A percentile compares a stretch with the other conserved stretches of the same genome.
Evolutionary conservation across 2,113 vertebrate genomes (phyloP).

Genomic region (Craseonycteris thonglongyai): DNA sequence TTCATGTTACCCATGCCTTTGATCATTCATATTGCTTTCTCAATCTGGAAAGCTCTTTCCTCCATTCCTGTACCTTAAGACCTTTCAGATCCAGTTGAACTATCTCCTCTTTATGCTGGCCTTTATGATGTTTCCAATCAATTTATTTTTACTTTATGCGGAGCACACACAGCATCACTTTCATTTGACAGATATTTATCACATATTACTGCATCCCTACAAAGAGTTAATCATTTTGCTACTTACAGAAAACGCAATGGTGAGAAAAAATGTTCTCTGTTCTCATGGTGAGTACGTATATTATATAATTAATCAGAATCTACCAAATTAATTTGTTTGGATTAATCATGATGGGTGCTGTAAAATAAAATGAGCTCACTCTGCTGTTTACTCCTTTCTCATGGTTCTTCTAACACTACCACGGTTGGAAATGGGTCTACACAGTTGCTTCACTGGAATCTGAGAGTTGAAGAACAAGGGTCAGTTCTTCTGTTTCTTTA

Average conservation of each 20-base stretch:
- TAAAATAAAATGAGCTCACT: neutral
- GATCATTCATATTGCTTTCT: neutral
- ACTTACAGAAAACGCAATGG: neutral
- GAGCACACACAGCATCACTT: neutral
- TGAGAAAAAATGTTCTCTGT: neutral
- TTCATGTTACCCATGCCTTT: neutral
- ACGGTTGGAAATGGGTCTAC: neutral
- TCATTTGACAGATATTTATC: neutral
- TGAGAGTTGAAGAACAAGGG: neutral
- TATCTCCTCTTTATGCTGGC: fast-evolving
- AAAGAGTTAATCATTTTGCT: neutral
- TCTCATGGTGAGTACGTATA: neutral
- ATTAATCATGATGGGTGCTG: neutral
- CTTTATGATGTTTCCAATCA: neutral
- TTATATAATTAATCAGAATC: neutral
- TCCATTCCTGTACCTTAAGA: neutral
- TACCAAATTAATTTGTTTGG: neutral
- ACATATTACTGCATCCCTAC: neutral
- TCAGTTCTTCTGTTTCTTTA: neutral
- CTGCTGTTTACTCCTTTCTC: neutral
- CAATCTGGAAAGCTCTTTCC: neutral
- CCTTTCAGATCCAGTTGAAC: neutral
- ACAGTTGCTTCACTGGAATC: neutral
- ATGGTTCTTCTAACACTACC: neutral
- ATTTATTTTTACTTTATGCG: neutral